Conservation (phyloP, 1,140 invertebrate species). For the Aethina tumida region DNA sequence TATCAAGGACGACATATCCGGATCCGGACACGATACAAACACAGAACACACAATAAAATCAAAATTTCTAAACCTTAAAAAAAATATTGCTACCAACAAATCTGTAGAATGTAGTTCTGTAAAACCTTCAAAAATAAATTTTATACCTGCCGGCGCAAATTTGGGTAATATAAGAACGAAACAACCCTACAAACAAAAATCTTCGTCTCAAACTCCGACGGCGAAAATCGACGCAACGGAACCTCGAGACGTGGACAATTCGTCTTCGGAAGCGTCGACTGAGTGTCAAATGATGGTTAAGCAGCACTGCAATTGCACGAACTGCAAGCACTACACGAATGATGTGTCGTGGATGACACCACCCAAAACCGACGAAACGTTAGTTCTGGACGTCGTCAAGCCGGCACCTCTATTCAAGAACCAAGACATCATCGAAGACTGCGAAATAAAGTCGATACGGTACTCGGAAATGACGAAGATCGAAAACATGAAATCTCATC, state of each 20-base stretch:
- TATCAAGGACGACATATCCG: no score
- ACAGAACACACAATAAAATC: no score
- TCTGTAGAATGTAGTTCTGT: neutral
- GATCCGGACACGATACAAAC: no score
- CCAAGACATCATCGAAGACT: slow-evolving; percentile 1
- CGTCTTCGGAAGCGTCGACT: neutral
- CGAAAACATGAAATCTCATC: slow-evolving; percentile 15
- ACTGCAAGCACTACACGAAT: slow-evolving; percentile 13
- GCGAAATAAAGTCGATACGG: slow-evolving; percentile 16
- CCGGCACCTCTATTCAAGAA: slow-evolving; percentile 15
- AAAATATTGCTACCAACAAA: no score
- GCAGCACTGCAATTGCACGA: slow-evolving; percentile 11
- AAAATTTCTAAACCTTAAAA: no score
- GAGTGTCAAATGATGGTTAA: slow-evolving; percentile 7
- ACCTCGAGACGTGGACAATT: neutral
- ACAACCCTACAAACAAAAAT: neutral
- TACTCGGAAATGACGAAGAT: slow-evolving; percentile 17
- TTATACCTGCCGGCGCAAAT: neutral
- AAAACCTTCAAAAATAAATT: neutral
- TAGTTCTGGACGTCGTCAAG: slow-evolving; percentile 10
- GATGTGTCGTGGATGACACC: slow-evolving; percentile 5
- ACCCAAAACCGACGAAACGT: slow-evolving; percentile 6
- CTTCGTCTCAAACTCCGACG: neutral
- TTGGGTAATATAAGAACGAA: neutral
- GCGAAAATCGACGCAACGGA: neutral